A percentile compares a stretch with the other conserved stretches of the same genome.
These are phyloP conservation scores for Dendrocincla tyrannina DNA, from an alignment of 2,797 vertebrate genomes.

Conservation along the genomic window DNA sequence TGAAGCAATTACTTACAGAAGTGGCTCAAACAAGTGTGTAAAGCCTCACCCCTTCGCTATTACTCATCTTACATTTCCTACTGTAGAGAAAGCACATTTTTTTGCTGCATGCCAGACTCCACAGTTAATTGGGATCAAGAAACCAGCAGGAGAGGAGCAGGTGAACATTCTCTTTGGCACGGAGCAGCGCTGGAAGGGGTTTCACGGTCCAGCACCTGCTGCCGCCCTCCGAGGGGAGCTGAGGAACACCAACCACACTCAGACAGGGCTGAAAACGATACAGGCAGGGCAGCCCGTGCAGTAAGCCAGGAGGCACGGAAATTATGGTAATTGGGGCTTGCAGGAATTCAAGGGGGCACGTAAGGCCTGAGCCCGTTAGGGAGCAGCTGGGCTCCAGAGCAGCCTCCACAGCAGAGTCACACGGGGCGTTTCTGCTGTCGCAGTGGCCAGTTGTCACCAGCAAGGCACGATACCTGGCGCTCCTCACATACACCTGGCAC, in stretches of 20 bases:
- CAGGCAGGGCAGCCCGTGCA: background rate
- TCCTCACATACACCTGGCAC: rapidly evolving
- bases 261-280: background rate
- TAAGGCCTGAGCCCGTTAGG: background rate
- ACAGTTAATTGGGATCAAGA: background rate
- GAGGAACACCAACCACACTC: background rate
- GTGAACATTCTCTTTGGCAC: background rate
- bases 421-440: rapidly evolving
- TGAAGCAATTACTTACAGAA: background rate
- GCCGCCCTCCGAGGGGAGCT: background rate
- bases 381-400: background rate
- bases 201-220: background rate
- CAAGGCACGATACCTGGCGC: background rate
- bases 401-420: background rate
- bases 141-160: background rate
- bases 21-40: background rate
- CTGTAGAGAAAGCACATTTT: background rate
- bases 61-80: background rate
- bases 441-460: rapidly evolving
- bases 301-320: background rate
- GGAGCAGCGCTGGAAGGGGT: background rate
- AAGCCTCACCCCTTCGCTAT: background rate
- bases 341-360: background rate
- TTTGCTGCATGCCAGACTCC: background rate
- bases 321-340: background rate